Base-by-base conservation (phyloP, 2,888 invertebrate genomes). In the Cephus sareptanus region DNA sequence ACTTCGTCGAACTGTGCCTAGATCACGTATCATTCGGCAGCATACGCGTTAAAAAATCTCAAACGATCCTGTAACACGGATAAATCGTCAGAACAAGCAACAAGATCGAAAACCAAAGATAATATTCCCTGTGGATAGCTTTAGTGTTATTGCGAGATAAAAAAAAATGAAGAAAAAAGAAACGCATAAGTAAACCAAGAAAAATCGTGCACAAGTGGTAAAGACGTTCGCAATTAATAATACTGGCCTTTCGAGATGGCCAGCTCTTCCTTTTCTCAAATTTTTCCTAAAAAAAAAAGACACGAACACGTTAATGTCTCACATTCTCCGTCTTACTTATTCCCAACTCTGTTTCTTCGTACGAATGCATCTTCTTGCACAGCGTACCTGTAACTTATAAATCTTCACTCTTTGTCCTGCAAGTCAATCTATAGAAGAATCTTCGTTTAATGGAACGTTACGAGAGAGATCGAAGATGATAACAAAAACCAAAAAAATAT, bases 391-490 rank as follows among this genome's bases (percentile, higher is more conserved):
- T 56, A 9, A 23, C 40, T 23, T 56, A 23, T 56, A 23, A 56
- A 56, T 56, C 40, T 56, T 56, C 40, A 56, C 40, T 56, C 40
- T 56, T 56, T 56, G 40, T 71, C 71, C 71, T 71, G 34, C 31
- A 34, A 74, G 74, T 74, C 74, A 74, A 74, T 74, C 37, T 71
- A 40, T 69, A 73, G 75, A 73, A 78, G 56, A 68, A 69, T 33
- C 75, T 77, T 69, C 74, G 79, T 56, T 74, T 37, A 76, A 77
- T 23, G 56, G 71, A 71, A 80, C 69, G 75, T 75, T 70, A 77
- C 73, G 73, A 73, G 68, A 73, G 76, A 77, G 34, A 56, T 40
- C 69, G 68, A 75, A 69, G 69, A 77, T 74, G 68, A 74, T 74
- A 69, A 56, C 40, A 76, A 69, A 70, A 69, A 71, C 13, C 31